Percentiles rank a stretch among this genome's conserved stretches.
phyloP scores from a whole-genome alignment of 1,140 invertebrate genomes.

The Lucilia sericata region DNA sequence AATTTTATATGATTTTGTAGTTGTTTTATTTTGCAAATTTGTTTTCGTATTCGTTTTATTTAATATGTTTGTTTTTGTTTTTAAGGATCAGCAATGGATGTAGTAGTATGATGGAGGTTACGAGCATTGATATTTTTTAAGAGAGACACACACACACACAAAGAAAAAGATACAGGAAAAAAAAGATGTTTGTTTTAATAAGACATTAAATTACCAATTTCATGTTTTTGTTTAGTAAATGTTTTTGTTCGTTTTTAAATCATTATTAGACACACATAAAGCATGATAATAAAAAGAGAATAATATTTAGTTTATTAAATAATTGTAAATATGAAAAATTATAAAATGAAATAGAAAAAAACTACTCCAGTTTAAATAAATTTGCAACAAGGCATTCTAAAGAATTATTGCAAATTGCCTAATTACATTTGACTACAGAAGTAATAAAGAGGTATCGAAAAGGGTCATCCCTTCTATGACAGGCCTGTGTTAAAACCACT shows the following conservation, averaged over 20 bases:
- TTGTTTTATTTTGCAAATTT: background rate
- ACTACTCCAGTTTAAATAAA: background rate
- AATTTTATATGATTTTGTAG: background rate
- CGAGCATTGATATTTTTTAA: background rate
- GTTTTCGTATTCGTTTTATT: background rate
- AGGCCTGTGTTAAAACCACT: no score
- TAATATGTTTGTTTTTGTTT: background rate
- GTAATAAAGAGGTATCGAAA: no score
- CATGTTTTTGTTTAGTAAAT: background rate
- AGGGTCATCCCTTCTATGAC: no score
- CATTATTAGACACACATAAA: constrained; percentile 18
- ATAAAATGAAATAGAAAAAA: background rate
- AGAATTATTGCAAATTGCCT: no score
- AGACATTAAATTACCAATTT: constrained; percentile 20
- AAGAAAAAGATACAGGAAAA: constrained; percentile 1
- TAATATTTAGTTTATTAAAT: background rate
- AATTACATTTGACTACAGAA: no score
- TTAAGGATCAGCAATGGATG: constrained; percentile 4
- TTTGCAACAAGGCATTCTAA: no score
- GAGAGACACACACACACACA: background rate
- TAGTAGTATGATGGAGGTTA: background rate
- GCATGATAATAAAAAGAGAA: constrained; percentile 2
- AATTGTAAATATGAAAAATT: background rate
- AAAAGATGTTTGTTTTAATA: background rate
- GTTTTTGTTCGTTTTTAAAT: background rate